phyloP scores from a whole-genome alignment of 1,140 invertebrate species.

The Pseudomyrmex concolor region DNA sequence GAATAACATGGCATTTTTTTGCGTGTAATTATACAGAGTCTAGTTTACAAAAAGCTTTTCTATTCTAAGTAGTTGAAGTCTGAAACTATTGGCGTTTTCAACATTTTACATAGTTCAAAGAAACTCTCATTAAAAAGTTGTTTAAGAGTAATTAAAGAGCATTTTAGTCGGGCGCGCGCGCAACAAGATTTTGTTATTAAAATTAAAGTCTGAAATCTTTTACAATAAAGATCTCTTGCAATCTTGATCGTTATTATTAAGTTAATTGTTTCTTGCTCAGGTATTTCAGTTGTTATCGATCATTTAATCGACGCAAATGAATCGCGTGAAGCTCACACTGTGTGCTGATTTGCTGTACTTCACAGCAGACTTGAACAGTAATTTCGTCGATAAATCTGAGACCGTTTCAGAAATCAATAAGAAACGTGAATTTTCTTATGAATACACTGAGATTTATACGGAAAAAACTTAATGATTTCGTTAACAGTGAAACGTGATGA shows the following conservation, averaged over 20 bases:
- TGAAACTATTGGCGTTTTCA: neutral
- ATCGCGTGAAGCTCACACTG: neutral
- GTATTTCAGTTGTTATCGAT: neutral
- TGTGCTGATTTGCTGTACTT: neutral
- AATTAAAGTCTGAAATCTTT: neutral
- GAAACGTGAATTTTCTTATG: neutral
- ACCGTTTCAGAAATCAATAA: neutral
- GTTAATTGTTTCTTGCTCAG: neutral
- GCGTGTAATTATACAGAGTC: neutral
- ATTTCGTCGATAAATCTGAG: neutral
- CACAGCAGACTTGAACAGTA: neutral
- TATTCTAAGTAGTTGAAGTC: conserved; percentile 4
- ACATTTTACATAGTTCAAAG: neutral
- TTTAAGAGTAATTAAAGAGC: conserved; percentile 3
- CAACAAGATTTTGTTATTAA: conserved; percentile 17
- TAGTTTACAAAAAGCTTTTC: conserved; percentile 1
- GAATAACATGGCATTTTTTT: neutral
- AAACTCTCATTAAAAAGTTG: conserved; percentile 1
- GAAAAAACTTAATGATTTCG: too few relatives aligned
- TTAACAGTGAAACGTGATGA: neutral
- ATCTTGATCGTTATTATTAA: neutral
- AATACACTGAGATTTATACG: neutral
- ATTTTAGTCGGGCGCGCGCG: neutral
- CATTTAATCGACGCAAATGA: neutral
- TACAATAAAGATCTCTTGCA: too few relatives aligned